phyloP scores from a whole-genome alignment of 2,888 invertebrate species.

The Drosophila macrospina region DNA sequence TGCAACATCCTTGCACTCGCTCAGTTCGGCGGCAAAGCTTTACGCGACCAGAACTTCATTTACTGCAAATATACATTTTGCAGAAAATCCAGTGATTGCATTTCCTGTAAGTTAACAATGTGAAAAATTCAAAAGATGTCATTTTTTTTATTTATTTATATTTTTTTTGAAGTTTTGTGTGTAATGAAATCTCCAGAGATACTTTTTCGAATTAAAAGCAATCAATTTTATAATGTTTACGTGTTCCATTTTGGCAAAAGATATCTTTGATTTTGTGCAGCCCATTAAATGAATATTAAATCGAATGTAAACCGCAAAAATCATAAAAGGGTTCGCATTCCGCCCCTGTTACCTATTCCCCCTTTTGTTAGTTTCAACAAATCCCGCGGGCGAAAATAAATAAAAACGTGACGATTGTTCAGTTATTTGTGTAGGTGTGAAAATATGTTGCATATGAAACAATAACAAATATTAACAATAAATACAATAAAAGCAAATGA shows the following conservation, averaged over 20 bases:
- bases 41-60: conserved; percentile 33
- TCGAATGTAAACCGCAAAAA: conserved; percentile 44
- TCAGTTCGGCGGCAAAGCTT: conserved; percentile 67
- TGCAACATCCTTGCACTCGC: conserved; percentile 44
- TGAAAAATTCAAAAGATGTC: not conserved
- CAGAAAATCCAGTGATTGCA: conserved; percentile 21
- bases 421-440: conserved; percentile 83
- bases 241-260: not conserved
- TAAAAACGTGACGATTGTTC: conserved; percentile 75
- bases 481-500: conserved; percentile 61
- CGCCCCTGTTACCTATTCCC: not conserved
- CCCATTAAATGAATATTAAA: conserved; percentile 49
- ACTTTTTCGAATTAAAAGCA: not conserved
- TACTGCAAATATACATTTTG: conserved; percentile 2
- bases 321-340: conserved; percentile 42
- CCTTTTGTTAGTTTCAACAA: conserved; percentile 10
- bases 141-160: not conserved
- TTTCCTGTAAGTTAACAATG: conserved; percentile 43
- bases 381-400: conserved; percentile 70
- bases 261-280: conserved; percentile 17
- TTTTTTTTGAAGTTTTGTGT: conserved; percentile 22
- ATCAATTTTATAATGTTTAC: not conserved
- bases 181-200: conserved; percentile 6
- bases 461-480: conserved; percentile 58
- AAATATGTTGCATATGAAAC: conserved; percentile 81